Conservation (phyloP, 2,888 invertebrate species). For the Nipponacmea schrenckii region DNA sequence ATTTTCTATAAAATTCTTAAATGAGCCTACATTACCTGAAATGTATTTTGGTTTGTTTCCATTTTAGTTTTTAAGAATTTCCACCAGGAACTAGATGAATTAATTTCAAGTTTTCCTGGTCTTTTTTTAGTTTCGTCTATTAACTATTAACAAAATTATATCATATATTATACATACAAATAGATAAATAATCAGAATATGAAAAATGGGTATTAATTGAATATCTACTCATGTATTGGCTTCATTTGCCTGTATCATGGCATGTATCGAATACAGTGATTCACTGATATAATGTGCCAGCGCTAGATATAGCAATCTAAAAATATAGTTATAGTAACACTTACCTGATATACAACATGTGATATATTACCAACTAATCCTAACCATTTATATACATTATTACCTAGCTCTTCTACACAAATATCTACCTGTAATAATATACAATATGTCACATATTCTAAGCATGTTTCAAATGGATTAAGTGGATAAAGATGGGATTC, state of each 20-base stretch:
- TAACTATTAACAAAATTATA: slow-evolving; percentile 35
- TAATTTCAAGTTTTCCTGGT: slow-evolving; percentile 72
- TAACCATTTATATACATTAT: slow-evolving; percentile 83
- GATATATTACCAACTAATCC: slow-evolving; percentile 87
- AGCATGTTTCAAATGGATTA: neutral
- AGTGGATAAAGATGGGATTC: too few relatives aligned
- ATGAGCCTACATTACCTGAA: slow-evolving; percentile 76
- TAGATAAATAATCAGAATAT: neutral
- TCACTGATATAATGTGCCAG: too few relatives aligned
- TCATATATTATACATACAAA: too few relatives aligned
- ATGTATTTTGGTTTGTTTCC: slow-evolving; percentile 77
- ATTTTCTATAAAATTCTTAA: too few relatives aligned
- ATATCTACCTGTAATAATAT: slow-evolving; percentile 79
- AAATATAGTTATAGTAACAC: neutral
- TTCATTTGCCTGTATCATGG: too few relatives aligned
- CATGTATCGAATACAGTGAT: too few relatives aligned
- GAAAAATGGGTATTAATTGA: neutral
- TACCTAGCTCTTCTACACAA: slow-evolving; percentile 89
- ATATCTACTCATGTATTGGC: too few relatives aligned
- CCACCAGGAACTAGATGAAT: slow-evolving; percentile 80
- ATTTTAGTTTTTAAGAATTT: slow-evolving; percentile 77
- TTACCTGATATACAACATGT: slow-evolving; percentile 77
- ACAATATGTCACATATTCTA: slow-evolving; percentile 4
- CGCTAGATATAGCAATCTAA: too few relatives aligned
- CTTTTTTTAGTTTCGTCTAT: slow-evolving; percentile 41